phyloP scores from a whole-genome alignment of 30 jellyfish, hydroid and myxozoan genomes.

The Catostylus mosaicus region DNA sequence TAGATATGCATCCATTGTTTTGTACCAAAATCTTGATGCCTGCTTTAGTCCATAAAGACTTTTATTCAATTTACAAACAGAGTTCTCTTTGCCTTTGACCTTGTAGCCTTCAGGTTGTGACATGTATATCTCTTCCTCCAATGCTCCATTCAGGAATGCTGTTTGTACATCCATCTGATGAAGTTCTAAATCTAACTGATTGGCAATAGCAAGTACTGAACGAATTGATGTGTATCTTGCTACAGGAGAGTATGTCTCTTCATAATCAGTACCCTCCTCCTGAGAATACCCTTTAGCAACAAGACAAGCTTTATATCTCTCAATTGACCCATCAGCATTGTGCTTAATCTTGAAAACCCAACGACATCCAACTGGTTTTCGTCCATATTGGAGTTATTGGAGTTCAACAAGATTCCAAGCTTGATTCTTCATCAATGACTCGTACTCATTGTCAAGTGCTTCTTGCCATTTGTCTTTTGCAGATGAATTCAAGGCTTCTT shows the following conservation, averaged over 20 bases:
- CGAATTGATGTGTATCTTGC: slow-evolving; percentile 12
- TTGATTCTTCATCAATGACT: slow-evolving; percentile 36
- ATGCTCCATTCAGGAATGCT: slow-evolving; percentile 50
- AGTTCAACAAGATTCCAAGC: slow-evolving; percentile 60
- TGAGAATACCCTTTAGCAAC: slow-evolving; percentile 65
- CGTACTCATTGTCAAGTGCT: slow-evolving; percentile 32
- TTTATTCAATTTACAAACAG: slow-evolving; percentile 49
- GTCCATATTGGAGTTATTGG: slow-evolving; percentile 39
- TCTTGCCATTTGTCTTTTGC: slow-evolving; percentile 22
- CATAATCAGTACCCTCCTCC: slow-evolving; percentile 43
- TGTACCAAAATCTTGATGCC: slow-evolving; percentile 64
- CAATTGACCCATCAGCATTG: slow-evolving; percentile 48
- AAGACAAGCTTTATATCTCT: slow-evolving; percentile 44
- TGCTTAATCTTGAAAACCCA: slow-evolving; percentile 51
- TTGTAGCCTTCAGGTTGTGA: slow-evolving; percentile 44
- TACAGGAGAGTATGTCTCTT: slow-evolving; percentile 20
- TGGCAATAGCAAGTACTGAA: slow-evolving; percentile 25
- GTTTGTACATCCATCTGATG: slow-evolving; percentile 42
- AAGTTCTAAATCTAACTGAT: slow-evolving; percentile 6
- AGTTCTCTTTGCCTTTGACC: slow-evolving; percentile 26
- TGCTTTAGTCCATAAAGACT: slow-evolving; percentile 63
- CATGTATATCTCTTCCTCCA: slow-evolving; percentile 52
- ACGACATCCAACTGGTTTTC: slow-evolving; percentile 42
- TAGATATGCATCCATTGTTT: slow-evolving; percentile 40
- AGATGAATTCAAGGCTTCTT: slow-evolving; percentile 31